Base-by-base conservation (phyloP, 92 coral and sea anemone species). In the Virgularia gustaviana region DNA sequence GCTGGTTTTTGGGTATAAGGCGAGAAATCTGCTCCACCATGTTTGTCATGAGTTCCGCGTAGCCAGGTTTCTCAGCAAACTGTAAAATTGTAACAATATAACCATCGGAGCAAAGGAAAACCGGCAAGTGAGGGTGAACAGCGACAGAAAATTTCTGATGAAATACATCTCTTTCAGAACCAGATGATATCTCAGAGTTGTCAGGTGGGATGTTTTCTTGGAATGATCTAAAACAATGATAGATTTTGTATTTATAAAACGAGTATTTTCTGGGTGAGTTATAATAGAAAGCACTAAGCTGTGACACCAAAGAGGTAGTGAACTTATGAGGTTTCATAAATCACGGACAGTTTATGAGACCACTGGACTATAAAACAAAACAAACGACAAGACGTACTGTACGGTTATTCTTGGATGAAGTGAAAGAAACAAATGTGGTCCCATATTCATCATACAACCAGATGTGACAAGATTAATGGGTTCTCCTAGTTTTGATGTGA, bases 91-190 rank as follows among this genome's bases (percentile, higher is more conserved):
- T 92, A 37, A 92, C 96, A 16, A 86, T 74, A 70, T 92, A 92
- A 33, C 98, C 98, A 87, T 92, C 98, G 9, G 98, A 89, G 55
- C 86, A 86, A 36, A 92, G 78, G 54, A 89, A 29, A 4, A 92
- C 56, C 5, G 98, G 98, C 33, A 81, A 79, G 49, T 57, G 62
- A 15, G 96, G 90, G 56, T 92, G 98, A 18, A 83, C 89, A 25
- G 92, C 73, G 28, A 92, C 90, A 12, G 98, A 89, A 49, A 81
- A 92, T 67, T 75, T 86, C 88, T 89, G 98, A 33, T 76, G 86
- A 43, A 84, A 83, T 22, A 70, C 55, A 63, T 89, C 96, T 57
- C 62, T 79, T 54, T 86, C 90, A 27, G 96, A 89, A 34, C 62
- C 39, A 39, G 87, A 79, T 5, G 98, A 89, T 57, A 83, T 71